Evolutionary conservation across 2,888 invertebrate species (phyloP).

Genomic region (Leucophenga montana): DNA sequence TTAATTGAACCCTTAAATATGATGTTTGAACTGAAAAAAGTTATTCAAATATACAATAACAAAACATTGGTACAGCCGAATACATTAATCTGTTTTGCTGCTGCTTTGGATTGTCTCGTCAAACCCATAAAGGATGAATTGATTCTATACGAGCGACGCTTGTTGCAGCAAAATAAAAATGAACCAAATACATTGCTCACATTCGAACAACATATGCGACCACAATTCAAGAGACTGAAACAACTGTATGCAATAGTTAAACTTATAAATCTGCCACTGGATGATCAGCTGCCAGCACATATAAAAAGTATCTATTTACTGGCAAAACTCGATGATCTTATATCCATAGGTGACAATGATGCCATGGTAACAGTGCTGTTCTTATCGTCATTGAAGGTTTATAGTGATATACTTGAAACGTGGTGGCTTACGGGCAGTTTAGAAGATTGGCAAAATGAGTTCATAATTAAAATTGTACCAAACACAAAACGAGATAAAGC

Average conservation of each 20-base stretch:
- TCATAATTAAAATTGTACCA: slow-evolving; percentile 72
- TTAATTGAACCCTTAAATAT: slow-evolving; percentile 64
- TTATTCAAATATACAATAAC: slow-evolving; percentile 57
- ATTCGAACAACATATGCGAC: slow-evolving; percentile 67
- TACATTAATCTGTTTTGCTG: slow-evolving; percentile 74
- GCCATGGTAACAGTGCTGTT: slow-evolving; percentile 72
- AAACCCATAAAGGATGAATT: slow-evolving; percentile 69
- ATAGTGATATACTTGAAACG: slow-evolving; percentile 76
- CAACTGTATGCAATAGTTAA: slow-evolving; percentile 72
- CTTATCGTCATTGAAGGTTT: slow-evolving; percentile 75
- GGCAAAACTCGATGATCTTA: slow-evolving; percentile 71
- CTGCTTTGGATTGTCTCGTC: slow-evolving; percentile 71
- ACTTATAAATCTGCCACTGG: slow-evolving; percentile 45
- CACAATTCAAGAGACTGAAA: slow-evolving; percentile 67
- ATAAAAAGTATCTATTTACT: slow-evolving; percentile 73
- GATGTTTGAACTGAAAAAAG: slow-evolving; percentile 70
- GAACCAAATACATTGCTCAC: slow-evolving; percentile 71
- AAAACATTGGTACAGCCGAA: slow-evolving; percentile 63
- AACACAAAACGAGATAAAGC: slow-evolving; percentile 31
- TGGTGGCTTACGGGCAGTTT: slow-evolving; percentile 77
- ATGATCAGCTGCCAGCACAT: slow-evolving; percentile 69
- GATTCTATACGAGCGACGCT: slow-evolving; percentile 69
- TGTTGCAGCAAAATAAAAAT: slow-evolving; percentile 71
- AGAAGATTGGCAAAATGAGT: slow-evolving; percentile 76
- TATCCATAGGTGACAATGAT: slow-evolving; percentile 45